Evolutionary conservation across 2,888 invertebrate species (phyloP), one percentile per base, ranked within the genome.

Genomic region (Aphidius colemani): DNA sequence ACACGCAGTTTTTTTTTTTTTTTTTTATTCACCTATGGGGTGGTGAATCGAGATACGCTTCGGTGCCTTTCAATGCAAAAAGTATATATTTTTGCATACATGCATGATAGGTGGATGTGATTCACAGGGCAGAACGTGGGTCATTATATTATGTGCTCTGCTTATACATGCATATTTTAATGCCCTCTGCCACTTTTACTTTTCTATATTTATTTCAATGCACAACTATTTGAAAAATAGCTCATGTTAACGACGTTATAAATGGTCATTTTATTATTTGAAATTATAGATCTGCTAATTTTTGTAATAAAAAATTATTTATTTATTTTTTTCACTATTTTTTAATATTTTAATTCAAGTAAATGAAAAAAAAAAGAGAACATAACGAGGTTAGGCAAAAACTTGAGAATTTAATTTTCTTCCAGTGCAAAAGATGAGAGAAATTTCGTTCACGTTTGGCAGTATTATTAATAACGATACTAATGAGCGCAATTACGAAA

Each of bases 391-490:
- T 18, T n/a, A 18, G 30, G 30, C 4, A 30, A 5, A 30, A 30
- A 30, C 5, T 30, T 2, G 30, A 30, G 30, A 5, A n/a, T 53
- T 53, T 40, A 7, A 40, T 30, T 13, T 44, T 44, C 43, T 40
- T 59, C 13, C 1, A 2, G 10, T 18, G 30, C 4, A 44, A 49
- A 41, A 50, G 9, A 51, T 43, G 13, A 50, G 39, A 30, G 30
- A 30, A 30, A 41, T 44, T 63, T 59, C 10, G 11, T 59, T 62
- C 44, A 59, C 39, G 49, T 53, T 56, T 40, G 7, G 40, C 8
- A 40, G 41, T 40, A 41, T 58, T 66, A 68, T 71, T 71, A 74
- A 75, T 71, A 71, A 66, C 67, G 69, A 74, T 70, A 67, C 66
- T 64, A 61, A 69, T 62, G 67, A 67, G 58, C 67, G 62, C 68